These are phyloP conservation scores for Antechinus flavipes DNA, from an alignment of 2,113 vertebrate species.

Conservation along the genomic window DNA sequence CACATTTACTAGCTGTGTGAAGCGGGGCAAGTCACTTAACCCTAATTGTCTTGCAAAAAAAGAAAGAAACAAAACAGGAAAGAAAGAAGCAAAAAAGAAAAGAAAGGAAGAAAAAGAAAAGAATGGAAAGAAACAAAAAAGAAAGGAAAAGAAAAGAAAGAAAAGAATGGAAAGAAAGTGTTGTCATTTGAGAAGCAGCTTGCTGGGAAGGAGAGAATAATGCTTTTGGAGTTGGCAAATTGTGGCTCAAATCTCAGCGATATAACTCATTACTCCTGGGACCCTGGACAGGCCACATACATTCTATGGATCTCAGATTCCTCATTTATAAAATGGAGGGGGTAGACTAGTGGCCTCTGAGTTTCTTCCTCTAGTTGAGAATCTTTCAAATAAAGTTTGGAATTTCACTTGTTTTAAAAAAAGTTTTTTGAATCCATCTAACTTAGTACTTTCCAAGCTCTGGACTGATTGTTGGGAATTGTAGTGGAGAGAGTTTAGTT, in stretches of 20 bases:
- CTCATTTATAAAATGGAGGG: neutral
- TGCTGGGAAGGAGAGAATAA: neutral
- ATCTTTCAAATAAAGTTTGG: neutral
- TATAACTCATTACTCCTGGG: neutral
- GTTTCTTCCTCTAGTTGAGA: neutral
- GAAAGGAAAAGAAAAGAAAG: too few relatives aligned
- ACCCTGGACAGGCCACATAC: neutral
- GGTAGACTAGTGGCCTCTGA: neutral
- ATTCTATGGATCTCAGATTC: neutral
- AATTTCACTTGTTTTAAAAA: neutral
- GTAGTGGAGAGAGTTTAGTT: neutral
- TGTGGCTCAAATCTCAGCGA: neutral
- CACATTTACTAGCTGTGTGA: neutral
- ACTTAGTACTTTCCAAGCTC: neutral
- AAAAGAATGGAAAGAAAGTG: too few relatives aligned
- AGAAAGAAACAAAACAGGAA: too few relatives aligned
- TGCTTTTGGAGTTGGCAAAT: neutral
- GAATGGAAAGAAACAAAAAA: too few relatives aligned
- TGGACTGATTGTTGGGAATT: neutral
- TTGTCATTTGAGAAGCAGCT: neutral
- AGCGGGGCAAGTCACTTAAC: neutral
- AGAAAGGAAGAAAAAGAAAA: too few relatives aligned
- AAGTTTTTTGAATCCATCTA: neutral
- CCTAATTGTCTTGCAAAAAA: too few relatives aligned
- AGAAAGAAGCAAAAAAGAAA: too few relatives aligned